Percentiles rank a stretch among this genome's conserved stretches.
phyloP scores from a whole-genome alignment of 2,113 vertebrate genomes.

The Elanoides forficatus region DNA sequence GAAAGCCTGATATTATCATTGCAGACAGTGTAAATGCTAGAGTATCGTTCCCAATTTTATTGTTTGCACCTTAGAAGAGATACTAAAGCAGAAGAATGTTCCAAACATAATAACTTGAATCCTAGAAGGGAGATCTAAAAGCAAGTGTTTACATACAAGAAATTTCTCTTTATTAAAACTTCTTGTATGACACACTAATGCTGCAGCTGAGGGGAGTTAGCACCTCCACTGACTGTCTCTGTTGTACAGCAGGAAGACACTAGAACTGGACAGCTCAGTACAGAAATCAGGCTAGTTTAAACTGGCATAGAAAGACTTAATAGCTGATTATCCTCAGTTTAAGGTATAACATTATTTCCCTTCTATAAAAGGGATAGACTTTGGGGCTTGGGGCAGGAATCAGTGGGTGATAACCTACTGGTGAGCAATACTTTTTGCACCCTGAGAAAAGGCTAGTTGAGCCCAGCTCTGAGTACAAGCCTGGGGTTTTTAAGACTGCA shows the following conservation, averaged over 20 bases:
- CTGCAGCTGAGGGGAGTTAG: neutral
- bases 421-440: neutral
- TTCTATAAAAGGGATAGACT: neutral
- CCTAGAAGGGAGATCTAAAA: neutral
- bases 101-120: neutral
- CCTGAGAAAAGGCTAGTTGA: neutral
- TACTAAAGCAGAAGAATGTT: neutral
- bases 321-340: neutral
- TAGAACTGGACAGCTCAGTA: neutral
- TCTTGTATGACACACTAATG: neutral
- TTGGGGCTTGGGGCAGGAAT: neutral
- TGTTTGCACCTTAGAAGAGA: neutral
- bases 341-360: neutral
- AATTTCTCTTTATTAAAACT: neutral
- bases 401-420: neutral
- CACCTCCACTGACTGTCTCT: neutral
- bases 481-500: neutral
- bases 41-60: neutral
- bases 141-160: neutral
- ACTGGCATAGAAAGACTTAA: neutral
- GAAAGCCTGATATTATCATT: neutral
- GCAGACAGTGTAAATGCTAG: neutral
- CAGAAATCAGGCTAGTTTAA: neutral
- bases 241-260: fast-evolving
- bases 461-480: neutral